A percentile compares a stretch with the other conserved stretches of the same genome.
These are phyloP conservation scores for mouse (Mus musculus) DNA, from an alignment of 2,113 vertebrate species.

Conservation along the genomic window GRCm39 chr1:97745501-97746000, in stretches of 20 bases:
- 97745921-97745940: background rate
- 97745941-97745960: background rate
- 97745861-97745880: background rate
- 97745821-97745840: background rate
- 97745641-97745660: background rate
- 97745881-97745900: background rate
- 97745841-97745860: background rate
- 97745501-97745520: background rate
- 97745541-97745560: background rate
- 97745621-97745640: background rate
- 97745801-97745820: background rate
- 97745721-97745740: background rate
- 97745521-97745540: background rate
- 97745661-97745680: background rate
- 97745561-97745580: background rate
- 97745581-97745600: background rate
- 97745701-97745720: background rate
- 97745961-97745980: accelerated
- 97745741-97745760: background rate
- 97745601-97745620: background rate
- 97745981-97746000: background rate
- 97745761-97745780: background rate
- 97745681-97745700: background rate
- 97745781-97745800: background rate
- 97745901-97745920: background rate